Evolutionary conservation across 2,797 vertebrate genomes (phyloP).

Genomic region (Gymnopithys bicolor): DNA sequence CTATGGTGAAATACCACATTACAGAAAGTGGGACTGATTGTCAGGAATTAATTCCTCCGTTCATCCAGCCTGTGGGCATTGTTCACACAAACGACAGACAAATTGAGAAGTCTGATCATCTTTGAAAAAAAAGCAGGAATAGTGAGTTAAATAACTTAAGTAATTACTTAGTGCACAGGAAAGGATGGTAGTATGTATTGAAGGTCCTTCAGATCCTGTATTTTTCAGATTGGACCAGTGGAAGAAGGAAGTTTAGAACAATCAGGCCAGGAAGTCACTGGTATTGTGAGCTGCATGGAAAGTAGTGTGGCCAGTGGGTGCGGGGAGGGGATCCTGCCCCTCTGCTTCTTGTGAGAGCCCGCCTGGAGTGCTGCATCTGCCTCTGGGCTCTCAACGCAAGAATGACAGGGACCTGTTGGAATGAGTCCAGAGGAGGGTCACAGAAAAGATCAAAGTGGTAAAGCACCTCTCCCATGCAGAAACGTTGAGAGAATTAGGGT

Average conservation of each 20-base stretch:
- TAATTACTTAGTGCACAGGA: not conserved
- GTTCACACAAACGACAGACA: not conserved
- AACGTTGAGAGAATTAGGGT: no score
- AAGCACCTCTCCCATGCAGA: not conserved
- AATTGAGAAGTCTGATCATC: not conserved
- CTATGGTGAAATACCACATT: not conserved
- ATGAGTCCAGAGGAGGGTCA: accelerated
- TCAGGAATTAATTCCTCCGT: not conserved
- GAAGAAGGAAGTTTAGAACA: not conserved
- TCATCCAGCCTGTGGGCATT: not conserved
- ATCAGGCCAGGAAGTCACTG: not conserved
- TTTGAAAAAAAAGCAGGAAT: not conserved
- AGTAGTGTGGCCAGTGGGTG: not conserved
- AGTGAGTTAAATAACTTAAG: not conserved
- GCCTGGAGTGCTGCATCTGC: not conserved
- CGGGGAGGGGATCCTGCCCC: not conserved
- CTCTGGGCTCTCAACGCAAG: not conserved
- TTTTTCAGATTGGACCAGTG: not conserved
- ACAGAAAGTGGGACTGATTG: not conserved
- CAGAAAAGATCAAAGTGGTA: not conserved
- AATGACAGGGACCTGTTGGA: not conserved
- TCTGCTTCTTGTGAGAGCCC: not conserved
- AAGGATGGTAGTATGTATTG: not conserved
- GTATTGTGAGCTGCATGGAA: not conserved
- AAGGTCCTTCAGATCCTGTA: not conserved